Evolutionary conservation across 2,797 vertebrate genomes (phyloP).

Genomic region (Hippopotamyrus pictus): DNA sequence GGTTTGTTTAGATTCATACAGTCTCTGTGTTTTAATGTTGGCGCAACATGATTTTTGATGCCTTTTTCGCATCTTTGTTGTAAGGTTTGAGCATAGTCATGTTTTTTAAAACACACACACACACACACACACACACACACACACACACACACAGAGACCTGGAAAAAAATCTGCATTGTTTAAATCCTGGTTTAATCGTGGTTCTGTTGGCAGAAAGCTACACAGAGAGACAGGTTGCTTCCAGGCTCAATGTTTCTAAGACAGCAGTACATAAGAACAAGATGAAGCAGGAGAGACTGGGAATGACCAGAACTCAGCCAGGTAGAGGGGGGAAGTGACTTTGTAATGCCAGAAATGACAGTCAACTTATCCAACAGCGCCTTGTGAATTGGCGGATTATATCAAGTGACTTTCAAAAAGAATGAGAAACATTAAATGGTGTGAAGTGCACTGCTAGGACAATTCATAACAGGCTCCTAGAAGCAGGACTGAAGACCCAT

Average conservation of each 20-base stretch:
- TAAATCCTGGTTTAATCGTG: background rate
- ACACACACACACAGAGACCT: too few relatives aligned
- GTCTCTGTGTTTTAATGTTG: slow-evolving; percentile 2
- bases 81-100: background rate
- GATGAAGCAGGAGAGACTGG: background rate
- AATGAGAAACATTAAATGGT: background rate
- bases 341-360: background rate
- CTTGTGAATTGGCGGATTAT: background rate
- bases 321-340: background rate
- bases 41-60: background rate
- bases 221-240: background rate
- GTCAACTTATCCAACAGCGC: background rate
- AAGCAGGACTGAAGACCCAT: background rate
- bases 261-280: background rate
- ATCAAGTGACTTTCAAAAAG: background rate
- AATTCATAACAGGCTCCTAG: background rate
- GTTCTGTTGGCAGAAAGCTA: background rate
- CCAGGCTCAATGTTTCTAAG: background rate
- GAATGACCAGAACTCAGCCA: background rate
- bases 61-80: background rate
- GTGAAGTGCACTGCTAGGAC: background rate
- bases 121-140: background rate
- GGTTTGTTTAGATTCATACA: background rate
- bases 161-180: background rate
- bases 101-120: background rate